A percentile compares a stretch with the other conserved stretches of the same genome.
phyloP scores from a whole-genome alignment of 2,888 invertebrate genomes.

The Octonoba sinensis region DNA sequence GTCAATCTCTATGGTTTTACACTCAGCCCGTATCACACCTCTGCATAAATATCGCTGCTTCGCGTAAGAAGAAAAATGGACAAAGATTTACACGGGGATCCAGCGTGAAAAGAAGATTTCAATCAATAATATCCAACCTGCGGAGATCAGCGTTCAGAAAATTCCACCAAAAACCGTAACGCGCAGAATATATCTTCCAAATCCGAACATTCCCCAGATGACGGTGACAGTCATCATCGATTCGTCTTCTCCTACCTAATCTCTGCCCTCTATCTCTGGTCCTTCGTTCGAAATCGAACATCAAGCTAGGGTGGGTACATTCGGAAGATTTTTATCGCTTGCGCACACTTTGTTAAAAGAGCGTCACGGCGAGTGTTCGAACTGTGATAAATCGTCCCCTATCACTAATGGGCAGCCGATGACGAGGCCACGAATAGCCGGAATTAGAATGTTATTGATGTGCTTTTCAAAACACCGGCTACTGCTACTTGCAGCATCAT shows the following conservation, averaged over 20 bases:
- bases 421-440: constrained; percentile 43
- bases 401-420: constrained; percentile 62
- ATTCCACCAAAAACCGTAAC: too few relatives aligned
- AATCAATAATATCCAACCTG: too few relatives aligned
- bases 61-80: too few relatives aligned
- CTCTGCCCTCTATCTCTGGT: constrained; percentile 1
- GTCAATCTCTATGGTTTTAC: too few relatives aligned
- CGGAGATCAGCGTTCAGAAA: too few relatives aligned
- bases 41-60: too few relatives aligned
- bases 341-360: constrained; percentile 38
- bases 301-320: not conserved
- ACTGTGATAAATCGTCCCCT: constrained; percentile 46
- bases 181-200: too few relatives aligned
- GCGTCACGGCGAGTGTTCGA: constrained; percentile 11
- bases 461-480: constrained; percentile 12
- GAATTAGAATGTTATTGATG: constrained; percentile 64
- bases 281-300: constrained; percentile 10
- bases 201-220: too few relatives aligned
- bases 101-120: too few relatives aligned
- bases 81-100: too few relatives aligned
- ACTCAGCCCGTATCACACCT: too few relatives aligned
- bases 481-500: too few relatives aligned
- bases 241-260: not conserved
- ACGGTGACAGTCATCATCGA: not conserved
- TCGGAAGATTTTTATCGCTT: constrained; percentile 51